Base-by-base conservation (phyloP, 2,888 invertebrate species). In the Ligdia adustata region DNA sequence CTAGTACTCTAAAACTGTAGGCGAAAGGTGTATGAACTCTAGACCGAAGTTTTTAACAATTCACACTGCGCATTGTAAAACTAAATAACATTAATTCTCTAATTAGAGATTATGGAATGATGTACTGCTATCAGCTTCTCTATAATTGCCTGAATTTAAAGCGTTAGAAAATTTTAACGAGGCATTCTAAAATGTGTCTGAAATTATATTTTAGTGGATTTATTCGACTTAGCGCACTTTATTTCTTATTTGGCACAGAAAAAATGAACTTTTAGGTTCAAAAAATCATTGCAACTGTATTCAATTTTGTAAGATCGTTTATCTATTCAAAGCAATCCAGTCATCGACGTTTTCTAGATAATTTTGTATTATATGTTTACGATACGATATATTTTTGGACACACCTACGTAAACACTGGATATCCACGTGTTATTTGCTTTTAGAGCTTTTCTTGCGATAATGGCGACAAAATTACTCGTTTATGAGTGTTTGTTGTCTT, bases 1-100 rank as follows among this genome's bases (percentile, higher is more conserved):
- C 66, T 59, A 44, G 50, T 65, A 70, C 64, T 60, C 64, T 65
- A 69, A 75, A 73, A 60, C 37, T 69, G 71, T 78, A 69, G 72
- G 72, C 68, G 75, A 52, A 61, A 72, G 77, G 79, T 81, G 51
- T 44, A 59, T 75, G 79, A 79, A 75, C 79, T 60, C 58, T 35
- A 52, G 29, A 49, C 40, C 32, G 32, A 35, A 40, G 43, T 40
- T 49, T 44, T 33, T 39, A 44, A 52, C 54, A 37, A 51, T 54
- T 55, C 45, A 44, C 42, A 33, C 37, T 27, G 24, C 35, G 44
- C 43, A 42, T 39, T 33, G 46, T 37, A 45, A 37, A 51, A 44
- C 34, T 42, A 46, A 49, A 56, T 50, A 45, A 45, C 22, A 54
- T 55, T 59, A 55, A 49, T 50, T 51, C 33, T 55, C 55, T 42